Evolutionary conservation across 2,113 vertebrate genomes (phyloP).

Genomic region (Chauna torquata): DNA sequence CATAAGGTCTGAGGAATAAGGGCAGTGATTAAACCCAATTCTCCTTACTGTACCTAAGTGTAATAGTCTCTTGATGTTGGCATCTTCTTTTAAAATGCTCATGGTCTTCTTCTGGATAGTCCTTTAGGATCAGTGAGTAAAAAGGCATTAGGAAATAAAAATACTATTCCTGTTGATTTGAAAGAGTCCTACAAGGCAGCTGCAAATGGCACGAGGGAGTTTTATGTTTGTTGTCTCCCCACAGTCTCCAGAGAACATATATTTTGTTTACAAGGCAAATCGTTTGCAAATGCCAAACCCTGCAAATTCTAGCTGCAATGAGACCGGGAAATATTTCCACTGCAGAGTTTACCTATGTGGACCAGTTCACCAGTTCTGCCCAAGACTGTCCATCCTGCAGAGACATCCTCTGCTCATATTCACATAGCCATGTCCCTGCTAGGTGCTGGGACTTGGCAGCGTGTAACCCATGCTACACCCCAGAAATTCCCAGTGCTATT

Average conservation of each 20-base stretch:
- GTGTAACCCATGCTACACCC: not conserved
- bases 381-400: not conserved
- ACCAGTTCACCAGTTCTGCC: not conserved
- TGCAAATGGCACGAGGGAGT: slow-evolving; percentile 26
- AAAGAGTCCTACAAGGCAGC: not conserved
- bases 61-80: not conserved
- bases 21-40: not conserved
- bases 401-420: not conserved
- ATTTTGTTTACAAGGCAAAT: slow-evolving; percentile 55
- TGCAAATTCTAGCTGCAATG: slow-evolving; percentile 39
- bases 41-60: not conserved
- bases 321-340: slow-evolving; percentile 15
- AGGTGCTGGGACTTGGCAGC: not conserved
- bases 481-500: not conserved
- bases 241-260: slow-evolving; percentile 26
- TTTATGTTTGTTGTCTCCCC: slow-evolving; percentile 34
- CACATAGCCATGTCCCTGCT: not conserved
- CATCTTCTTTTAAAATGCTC: slow-evolving; percentile 36
- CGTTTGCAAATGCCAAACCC: slow-evolving; percentile 40
- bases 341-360: not conserved
- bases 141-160: slow-evolving; percentile 24
- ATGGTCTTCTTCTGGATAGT: not conserved
- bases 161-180: not conserved
- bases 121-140: not conserved
- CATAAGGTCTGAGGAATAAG: not conserved